Base-by-base conservation (phyloP, 2,113 vertebrate genomes). In the Delphinus delphis region DNA sequence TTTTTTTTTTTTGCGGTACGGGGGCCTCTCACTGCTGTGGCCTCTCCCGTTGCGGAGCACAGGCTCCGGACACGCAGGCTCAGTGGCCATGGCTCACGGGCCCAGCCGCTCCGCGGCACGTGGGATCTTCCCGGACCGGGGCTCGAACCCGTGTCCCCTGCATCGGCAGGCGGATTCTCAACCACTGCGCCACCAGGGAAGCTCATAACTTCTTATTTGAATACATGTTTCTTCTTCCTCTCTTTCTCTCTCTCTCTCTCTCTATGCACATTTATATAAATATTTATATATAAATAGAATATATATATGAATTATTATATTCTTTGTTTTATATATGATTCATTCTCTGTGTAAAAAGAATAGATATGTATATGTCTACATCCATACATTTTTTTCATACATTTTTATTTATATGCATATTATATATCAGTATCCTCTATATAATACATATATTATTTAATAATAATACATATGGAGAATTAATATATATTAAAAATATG, bases 401-500 rank as follows among this genome's bases (percentile, higher is more conserved):
- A 36, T 36, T 36, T 36, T 26, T 33, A 8, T 44, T 47, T 33
- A 8, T 26, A 18, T 21, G 50, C 3, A 31, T 31, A 67, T 71
- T 28, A n/a, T 68, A 44, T 58, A 44, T 58, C 68, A 58, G 3
- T 58, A 55, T 91, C 68, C 20, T 23, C 20, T 87, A 21, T 70
- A 26, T n/a, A 36, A 44, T 65, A 67, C 21, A 3, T 20, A 33
- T 63, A 3, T 60, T 88, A 20, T 84, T 70, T 82, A 8, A 71
- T 76, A 68, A 58, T 85, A 89, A 55, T 53, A 47, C 8, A 80
- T 15, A 4, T 50, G 62, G 3, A 80, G 2, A 47, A 82, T 60
- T 83, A 71, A 33, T n/a, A 60, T 25, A 33, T 62, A n/a, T 47
- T 93, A 68, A 95, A 95, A 68, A 28, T 9, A 36, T 62, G 18